Evolutionary conservation across 2,888 invertebrate species (phyloP).

Genomic region (Petrophora chlorosata): DNA sequence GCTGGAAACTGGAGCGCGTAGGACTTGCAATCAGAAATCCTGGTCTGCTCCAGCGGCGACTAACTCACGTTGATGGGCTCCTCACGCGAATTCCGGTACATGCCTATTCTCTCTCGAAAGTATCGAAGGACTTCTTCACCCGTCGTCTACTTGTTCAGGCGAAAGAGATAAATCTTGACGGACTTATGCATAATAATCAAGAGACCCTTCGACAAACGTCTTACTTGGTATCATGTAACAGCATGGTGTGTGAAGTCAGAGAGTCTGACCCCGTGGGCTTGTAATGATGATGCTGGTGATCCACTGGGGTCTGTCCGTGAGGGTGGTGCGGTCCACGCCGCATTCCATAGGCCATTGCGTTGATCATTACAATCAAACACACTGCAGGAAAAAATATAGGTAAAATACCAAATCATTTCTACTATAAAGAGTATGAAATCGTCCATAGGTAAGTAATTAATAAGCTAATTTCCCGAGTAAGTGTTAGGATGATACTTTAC

Average conservation of each 20-base stretch:
- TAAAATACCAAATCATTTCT: not conserved
- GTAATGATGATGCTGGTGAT: slow-evolving; percentile 81
- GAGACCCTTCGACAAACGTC: slow-evolving; percentile 34
- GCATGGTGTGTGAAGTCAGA: slow-evolving; percentile 87
- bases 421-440: not conserved
- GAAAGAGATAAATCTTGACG: too few species aligned
- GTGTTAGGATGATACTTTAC: too few species aligned
- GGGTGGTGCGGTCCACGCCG: slow-evolving; percentile 76
- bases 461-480: too few species aligned
- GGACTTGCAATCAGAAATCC: too few species aligned
- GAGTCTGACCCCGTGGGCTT: slow-evolving; percentile 83
- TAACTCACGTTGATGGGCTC: too few species aligned
- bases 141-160: too few species aligned
- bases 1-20: too few species aligned
- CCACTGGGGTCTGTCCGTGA: slow-evolving; percentile 66
- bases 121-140: too few species aligned
- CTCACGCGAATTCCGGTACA: too few species aligned
- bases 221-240: slow-evolving; percentile 91
- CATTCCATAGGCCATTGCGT: slow-evolving; percentile 48
- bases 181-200: too few species aligned
- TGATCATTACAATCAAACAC: slow-evolving; percentile 55
- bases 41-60: too few species aligned
- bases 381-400: slow-evolving; percentile 42
- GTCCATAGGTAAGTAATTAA: not conserved
- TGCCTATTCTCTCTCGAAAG: too few species aligned